Conservation (phyloP, 2,888 invertebrate species). For the Ernsta delagoae region DNA sequence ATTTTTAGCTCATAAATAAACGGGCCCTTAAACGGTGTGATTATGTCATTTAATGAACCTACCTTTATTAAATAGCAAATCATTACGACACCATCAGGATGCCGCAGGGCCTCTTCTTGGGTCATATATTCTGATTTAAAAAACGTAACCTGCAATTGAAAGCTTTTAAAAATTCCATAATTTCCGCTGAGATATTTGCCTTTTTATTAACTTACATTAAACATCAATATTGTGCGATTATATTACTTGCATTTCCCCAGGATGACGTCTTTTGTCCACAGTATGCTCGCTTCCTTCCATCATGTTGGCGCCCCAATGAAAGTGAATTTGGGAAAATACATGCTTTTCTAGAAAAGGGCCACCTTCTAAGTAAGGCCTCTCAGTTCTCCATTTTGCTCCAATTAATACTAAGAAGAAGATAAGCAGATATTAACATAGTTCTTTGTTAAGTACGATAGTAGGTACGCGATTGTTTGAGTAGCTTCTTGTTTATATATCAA, state of each 20-base stretch:
- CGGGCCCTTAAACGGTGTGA: too few species aligned
- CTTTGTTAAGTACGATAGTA: too few species aligned
- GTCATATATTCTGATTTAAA: slow-evolving; percentile 86
- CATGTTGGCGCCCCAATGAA: slow-evolving; percentile 88
- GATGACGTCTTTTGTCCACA: slow-evolving; percentile 79
- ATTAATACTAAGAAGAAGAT: slow-evolving; percentile 80
- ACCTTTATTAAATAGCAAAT: slow-evolving; percentile 86
- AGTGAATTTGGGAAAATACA: slow-evolving; percentile 87
- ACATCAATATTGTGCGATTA: too few species aligned
- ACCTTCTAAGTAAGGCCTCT: slow-evolving; percentile 84
- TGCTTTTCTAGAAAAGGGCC: slow-evolving; percentile 86
- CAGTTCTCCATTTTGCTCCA: slow-evolving; percentile 86
- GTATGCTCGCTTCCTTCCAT: slow-evolving; percentile 88
- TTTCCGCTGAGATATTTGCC: too few species aligned
- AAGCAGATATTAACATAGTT: too few species aligned
- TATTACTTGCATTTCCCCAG: slow-evolving; percentile 88
- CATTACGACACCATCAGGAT: slow-evolving; percentile 85
- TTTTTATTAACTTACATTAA: too few species aligned
- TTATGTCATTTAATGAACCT: slow-evolving; percentile 26
- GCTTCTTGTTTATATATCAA: too few species aligned
- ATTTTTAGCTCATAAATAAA: too few species aligned
- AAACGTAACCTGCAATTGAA: slow-evolving; percentile 64
- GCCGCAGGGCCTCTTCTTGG: slow-evolving; percentile 85
- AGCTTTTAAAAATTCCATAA: background rate
- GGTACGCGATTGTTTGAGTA: too few species aligned